Conservation (phyloP, 1,140 invertebrate species). For the Brachionus asplanchnoidis region DNA sequence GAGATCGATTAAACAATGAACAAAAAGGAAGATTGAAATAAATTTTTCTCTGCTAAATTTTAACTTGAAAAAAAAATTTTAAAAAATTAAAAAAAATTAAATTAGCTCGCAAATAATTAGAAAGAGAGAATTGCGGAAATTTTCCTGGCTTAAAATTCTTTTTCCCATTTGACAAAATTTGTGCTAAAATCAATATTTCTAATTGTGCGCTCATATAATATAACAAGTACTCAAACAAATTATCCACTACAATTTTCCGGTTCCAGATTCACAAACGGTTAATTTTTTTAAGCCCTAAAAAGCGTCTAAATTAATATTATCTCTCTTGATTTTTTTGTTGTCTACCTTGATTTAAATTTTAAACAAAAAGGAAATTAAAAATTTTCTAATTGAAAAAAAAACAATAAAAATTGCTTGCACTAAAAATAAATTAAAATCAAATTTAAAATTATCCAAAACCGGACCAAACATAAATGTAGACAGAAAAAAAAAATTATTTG, state of each 20-base stretch:
- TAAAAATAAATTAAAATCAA: background rate
- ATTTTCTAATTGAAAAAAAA: background rate
- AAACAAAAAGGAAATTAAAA: background rate
- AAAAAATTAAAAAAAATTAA: background rate
- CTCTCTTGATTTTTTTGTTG: background rate
- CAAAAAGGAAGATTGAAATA: background rate
- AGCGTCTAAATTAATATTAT: background rate
- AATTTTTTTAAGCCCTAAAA: background rate
- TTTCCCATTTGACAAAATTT: background rate
- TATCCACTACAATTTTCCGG: background rate
- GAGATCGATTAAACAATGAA: background rate
- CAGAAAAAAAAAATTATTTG: background rate
- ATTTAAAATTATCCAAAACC: background rate
- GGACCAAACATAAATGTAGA: background rate
- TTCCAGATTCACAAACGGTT: background rate
- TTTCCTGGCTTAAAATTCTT: background rate
- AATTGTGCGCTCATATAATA: background rate
- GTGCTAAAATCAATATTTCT: background rate
- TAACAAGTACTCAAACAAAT: background rate
- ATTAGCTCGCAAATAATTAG: background rate
- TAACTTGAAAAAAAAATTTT: background rate
- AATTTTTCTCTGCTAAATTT: background rate
- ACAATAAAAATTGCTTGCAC: background rate
- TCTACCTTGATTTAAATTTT: background rate
- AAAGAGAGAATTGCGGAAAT: background rate